These are phyloP conservation scores for Dreissena rostriformis DNA, from an alignment of 1,140 invertebrate species.

Conservation along the genomic window DNA sequence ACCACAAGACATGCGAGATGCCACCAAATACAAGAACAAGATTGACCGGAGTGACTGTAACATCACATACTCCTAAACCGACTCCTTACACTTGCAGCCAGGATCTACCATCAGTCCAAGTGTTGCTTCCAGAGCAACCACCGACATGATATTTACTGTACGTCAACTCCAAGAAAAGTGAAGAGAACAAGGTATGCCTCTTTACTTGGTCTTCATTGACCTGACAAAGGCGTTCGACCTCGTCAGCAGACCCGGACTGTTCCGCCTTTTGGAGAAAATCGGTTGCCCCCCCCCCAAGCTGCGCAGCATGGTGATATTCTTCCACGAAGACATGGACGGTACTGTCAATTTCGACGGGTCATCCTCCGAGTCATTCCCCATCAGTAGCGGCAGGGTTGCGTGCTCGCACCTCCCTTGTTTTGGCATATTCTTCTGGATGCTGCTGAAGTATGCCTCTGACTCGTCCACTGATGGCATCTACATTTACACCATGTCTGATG, in stretches of 20 bases:
- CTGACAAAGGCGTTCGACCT: conserved; percentile 47
- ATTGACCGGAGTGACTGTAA: conserved; percentile 22
- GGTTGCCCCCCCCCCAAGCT: too few relatives aligned
- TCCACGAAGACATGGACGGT: conserved; percentile 25
- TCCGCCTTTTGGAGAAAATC: conserved; percentile 51
- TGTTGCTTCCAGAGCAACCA: conserved; percentile 20
- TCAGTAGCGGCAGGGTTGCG: conserved; percentile 13
- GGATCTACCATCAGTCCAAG: background rate
- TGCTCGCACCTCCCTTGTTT: conserved; percentile 27
- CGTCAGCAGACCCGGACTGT: conserved; percentile 27
- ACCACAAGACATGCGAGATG: conserved; percentile 29
- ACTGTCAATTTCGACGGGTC: background rate
- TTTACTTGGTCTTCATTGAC: conserved; percentile 38
- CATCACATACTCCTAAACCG: conserved; percentile 2
- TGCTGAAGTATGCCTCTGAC: conserved; percentile 15
- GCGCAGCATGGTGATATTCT: conserved; percentile 22
- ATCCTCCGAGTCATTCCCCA: background rate
- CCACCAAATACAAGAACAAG: conserved; percentile 22
- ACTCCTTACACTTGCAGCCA: conserved; percentile 9
- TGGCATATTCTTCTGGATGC: conserved; percentile 36
- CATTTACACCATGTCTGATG: conserved; percentile 52
- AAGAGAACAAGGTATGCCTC: too few relatives aligned
- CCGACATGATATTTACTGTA: too few relatives aligned
- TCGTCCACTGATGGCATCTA: conserved; percentile 18
- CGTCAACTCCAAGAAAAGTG: too few relatives aligned